These are phyloP conservation scores for Casuarius casuarius DNA, from an alignment of 2,113 vertebrate genomes.

Conservation along the genomic window DNA sequence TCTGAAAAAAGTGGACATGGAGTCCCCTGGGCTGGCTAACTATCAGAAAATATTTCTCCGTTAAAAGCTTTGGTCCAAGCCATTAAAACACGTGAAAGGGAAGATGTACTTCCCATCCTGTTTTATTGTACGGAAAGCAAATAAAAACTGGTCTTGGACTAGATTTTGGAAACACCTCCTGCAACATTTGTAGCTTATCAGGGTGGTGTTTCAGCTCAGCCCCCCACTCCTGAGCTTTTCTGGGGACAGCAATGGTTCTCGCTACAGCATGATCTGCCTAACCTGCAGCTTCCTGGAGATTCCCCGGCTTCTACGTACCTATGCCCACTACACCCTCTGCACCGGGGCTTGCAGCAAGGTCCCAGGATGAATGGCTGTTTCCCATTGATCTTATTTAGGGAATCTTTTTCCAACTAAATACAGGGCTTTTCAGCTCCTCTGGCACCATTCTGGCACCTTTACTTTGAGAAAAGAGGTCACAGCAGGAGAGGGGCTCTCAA, in stretches of 20 bases:
- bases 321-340: fast-evolving
- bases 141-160: background rate
- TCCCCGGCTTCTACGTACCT: background rate
- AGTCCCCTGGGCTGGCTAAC: fast-evolving
- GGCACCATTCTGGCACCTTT: background rate
- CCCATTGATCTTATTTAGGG: background rate
- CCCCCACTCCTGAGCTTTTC: background rate
- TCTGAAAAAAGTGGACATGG: too few relatives aligned
- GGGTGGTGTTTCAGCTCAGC: background rate
- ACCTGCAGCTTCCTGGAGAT: background rate
- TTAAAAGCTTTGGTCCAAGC: background rate
- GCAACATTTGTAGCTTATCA: background rate
- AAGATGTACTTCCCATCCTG: background rate
- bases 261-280: background rate
- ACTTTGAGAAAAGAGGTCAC: background rate
- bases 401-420: background rate
- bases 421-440: background rate
- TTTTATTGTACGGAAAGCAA: background rate
- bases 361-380: background rate
- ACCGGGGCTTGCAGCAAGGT: background rate
- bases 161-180: background rate
- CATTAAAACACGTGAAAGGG: background rate
- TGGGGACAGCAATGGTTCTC: background rate
- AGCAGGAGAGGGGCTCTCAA: background rate
- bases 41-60: background rate